These are phyloP conservation scores for Indri indri DNA, from an alignment of 2,113 vertebrate genomes.

Conservation along the genomic window DNA sequence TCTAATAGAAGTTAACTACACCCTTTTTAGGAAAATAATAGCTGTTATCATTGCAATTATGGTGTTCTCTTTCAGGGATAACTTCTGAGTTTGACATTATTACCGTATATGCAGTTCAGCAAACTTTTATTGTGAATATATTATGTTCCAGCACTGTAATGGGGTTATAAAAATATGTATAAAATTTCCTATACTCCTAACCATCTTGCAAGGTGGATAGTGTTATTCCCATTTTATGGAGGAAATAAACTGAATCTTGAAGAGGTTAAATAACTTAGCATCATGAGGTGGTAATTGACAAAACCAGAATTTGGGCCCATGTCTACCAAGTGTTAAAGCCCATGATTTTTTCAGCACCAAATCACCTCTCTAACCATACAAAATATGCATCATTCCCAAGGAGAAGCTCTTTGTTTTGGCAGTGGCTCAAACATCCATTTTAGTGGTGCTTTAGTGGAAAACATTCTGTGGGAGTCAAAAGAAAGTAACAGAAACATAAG, in stretches of 20 bases:
- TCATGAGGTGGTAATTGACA: background rate
- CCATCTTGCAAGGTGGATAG: background rate
- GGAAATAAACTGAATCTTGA: background rate
- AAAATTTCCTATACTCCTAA: slow-evolving; percentile 32
- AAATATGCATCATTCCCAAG: slow-evolving; percentile 12
- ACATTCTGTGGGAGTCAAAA: slow-evolving; percentile 51
- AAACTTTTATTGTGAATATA: slow-evolving; percentile 66
- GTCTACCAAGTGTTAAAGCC: slow-evolving; percentile 39
- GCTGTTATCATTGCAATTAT: slow-evolving; percentile 64
- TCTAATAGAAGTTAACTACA: slow-evolving; percentile 50
- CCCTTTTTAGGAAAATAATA: slow-evolving; percentile 68
- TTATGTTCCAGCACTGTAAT: slow-evolving; percentile 12
- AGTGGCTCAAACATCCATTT: slow-evolving; percentile 43
- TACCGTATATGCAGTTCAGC: slow-evolving; percentile 19
- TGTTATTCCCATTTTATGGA: slow-evolving; percentile 38
- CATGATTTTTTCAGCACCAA: background rate
- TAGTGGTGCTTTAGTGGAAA: slow-evolving; percentile 49
- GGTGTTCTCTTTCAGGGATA: slow-evolving; percentile 51
- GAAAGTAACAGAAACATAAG: slow-evolving; percentile 54
- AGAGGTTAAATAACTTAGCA: slow-evolving; percentile 24
- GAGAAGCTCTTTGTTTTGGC: slow-evolving; percentile 41
- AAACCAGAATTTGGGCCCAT: slow-evolving; percentile 40
- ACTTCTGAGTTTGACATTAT: slow-evolving; percentile 54
- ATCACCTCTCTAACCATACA: background rate
- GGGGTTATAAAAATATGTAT: slow-evolving; percentile 30